Evolutionary conservation across 2,113 vertebrate species (phyloP).

Genomic region (Otolemur garnettii): DNA sequence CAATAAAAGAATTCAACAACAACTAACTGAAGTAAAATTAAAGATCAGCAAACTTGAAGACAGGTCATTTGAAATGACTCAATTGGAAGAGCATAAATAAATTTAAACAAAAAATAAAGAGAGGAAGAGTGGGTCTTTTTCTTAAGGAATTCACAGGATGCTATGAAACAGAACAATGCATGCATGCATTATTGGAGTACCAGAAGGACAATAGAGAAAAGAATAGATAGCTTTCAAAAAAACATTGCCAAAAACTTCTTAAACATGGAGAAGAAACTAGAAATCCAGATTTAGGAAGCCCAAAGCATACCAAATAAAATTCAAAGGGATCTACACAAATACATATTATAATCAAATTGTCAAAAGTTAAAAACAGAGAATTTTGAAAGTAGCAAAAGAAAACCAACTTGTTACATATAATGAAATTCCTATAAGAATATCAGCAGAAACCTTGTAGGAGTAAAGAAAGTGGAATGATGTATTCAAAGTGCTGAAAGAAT

Average conservation of each 20-base stretch:
- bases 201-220: not conserved
- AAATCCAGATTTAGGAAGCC: not conserved
- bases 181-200: not conserved
- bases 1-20: not conserved
- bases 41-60: not conserved
- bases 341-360: not conserved
- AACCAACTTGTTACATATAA: not conserved
- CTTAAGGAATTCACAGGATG: not conserved
- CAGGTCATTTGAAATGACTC: not conserved
- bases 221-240: not conserved
- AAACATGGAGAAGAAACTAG: not conserved
- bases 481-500: not conserved
- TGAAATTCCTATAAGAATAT: not conserved
- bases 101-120: not conserved
- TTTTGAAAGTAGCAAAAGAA: not conserved
- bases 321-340: not conserved
- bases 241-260: not conserved
- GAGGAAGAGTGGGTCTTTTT: not conserved
- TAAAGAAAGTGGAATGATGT: not conserved
- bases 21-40: not conserved
- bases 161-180: not conserved
- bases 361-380: not conserved
- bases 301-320: not conserved
- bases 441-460: not conserved
- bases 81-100: not conserved